phyloP scores from a whole-genome alignment of 2,888 invertebrate species.

The Trypoxylon attenuatum region DNA sequence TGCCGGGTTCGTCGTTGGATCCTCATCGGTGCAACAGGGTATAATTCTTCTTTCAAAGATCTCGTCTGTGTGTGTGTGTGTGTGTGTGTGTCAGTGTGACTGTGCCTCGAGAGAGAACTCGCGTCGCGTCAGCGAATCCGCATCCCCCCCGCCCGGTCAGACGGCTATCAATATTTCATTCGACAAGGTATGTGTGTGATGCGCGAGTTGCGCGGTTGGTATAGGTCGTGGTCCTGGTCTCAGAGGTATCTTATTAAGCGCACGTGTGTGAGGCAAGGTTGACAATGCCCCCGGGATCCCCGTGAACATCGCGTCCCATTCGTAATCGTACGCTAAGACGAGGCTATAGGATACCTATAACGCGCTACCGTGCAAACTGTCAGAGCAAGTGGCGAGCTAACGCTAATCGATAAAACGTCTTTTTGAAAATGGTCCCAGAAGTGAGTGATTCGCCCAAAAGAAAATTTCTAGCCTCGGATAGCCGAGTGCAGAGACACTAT shows the following conservation, averaged over 20 bases:
- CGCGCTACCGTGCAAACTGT: not conserved
- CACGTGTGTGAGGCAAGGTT: slow-evolving; percentile 19
- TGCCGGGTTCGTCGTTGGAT: not conserved
- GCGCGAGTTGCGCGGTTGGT: slow-evolving; percentile 10
- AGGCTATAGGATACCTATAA: slow-evolving; percentile 6
- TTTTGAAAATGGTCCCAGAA: slow-evolving; percentile 37
- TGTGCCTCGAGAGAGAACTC: slow-evolving; percentile 4
- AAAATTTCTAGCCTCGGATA: not conserved
- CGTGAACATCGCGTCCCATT: slow-evolving; percentile 15
- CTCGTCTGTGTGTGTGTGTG: no score
- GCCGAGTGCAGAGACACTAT: not conserved
- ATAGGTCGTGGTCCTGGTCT: slow-evolving; percentile 18
- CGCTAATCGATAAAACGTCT: slow-evolving; percentile 14
- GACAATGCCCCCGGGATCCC: slow-evolving; percentile 23
- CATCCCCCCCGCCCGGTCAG: slow-evolving; percentile 1
- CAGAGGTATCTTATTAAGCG: slow-evolving; percentile 24
- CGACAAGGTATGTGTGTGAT: slow-evolving; percentile 4
- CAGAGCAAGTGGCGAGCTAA: slow-evolving; percentile 9
- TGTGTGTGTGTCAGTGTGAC: no score
- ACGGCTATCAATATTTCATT: slow-evolving; percentile 15
- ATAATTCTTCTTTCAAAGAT: slow-evolving; percentile 12
- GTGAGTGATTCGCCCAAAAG: slow-evolving; percentile 8
- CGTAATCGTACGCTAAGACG: slow-evolving; percentile 15
- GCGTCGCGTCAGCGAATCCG: slow-evolving; percentile 12
- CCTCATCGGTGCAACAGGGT: slow-evolving; percentile 10